Base-by-base conservation (phyloP, 2,888 invertebrate species). In the Tachystola acroxantha region DNA sequence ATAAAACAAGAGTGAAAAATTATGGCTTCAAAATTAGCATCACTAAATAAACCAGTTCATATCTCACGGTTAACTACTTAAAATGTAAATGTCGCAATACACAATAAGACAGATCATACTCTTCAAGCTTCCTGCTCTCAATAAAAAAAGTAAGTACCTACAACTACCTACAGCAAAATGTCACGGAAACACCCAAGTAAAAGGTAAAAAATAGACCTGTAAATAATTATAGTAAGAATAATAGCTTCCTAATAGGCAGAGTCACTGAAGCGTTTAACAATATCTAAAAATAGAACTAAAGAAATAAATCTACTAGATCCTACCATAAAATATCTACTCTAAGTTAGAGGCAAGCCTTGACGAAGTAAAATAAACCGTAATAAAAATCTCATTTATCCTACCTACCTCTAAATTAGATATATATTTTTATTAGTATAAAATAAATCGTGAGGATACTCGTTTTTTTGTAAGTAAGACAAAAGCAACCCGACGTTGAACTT, bases 11-110 rank as follows among this genome's bases (percentile, higher is more conserved):
- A 39, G 4, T 29, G 12, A 20, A 22, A 26, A 14, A 31, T 38
- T 25, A 38, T 26, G 22, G 14, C 16, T 16, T 1, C 12, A 6
- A 13, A 61, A 64, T 70, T 65, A 65, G 58, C 64, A 68, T 64
- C 54, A 56, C 57, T 64, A 63, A 71, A 69, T 31, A 34, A 40
- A 34, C 70, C 64, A 60, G 71, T 72, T 56, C 58, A 53, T 43
- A 48, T 50, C 60, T 80, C 80, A 79, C 52, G 79, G 81, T 50
- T 74, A 73, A 61, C 64, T 44, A 54, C 62, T 60, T 57, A 47
- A 45, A 51, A 56, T 50, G 53, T 67, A 68, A 80, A 79, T 79
- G 78, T 56, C 78, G 75, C 46, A 45, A 44, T 46, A 50, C 57
- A 39, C 37, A 37, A 32, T 34, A 43, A 51, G 51, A 53, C 45